Percentiles rank a stretch among this genome's conserved stretches.
Conservation (phyloP, 2,113 vertebrate species). For the Nestor notabilis region DNA sequence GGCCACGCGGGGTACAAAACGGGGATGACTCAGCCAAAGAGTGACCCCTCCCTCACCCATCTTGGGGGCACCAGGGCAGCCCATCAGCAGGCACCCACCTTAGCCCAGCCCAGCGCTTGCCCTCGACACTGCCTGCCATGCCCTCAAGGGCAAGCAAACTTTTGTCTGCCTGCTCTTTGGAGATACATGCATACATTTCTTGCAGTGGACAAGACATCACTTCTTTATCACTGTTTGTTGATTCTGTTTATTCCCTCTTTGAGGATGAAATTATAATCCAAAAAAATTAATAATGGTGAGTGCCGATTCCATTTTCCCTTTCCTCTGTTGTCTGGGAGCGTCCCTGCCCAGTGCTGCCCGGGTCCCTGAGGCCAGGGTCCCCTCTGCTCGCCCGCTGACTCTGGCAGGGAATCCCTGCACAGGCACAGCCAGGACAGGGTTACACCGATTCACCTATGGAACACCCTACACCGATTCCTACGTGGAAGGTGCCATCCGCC, state of each 20-base stretch:
- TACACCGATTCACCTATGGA: background rate
- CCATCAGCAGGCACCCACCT: background rate
- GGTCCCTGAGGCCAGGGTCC: background rate
- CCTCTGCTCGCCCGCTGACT: background rate
- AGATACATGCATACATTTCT: background rate
- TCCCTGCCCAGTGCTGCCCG: background rate
- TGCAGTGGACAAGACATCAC: background rate
- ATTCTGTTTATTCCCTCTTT: background rate
- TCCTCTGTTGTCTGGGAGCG: background rate
- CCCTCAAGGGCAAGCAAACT: background rate
- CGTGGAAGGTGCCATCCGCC: background rate
- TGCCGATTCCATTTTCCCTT: background rate
- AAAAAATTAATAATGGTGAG: background rate
- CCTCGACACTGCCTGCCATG: background rate
- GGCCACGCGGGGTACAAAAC: accelerated
- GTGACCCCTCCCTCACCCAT: background rate
- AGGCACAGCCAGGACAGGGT: background rate
- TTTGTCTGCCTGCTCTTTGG: background rate
- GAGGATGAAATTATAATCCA: background rate
- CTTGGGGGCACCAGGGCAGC: background rate
- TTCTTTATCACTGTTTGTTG: background rate
- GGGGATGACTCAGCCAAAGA: slow-evolving; percentile 44
- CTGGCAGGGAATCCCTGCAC: background rate
- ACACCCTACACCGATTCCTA: background rate
- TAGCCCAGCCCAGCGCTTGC: background rate